A percentile compares a stretch with the other conserved stretches of the same genome.
phyloP scores from a whole-genome alignment of 1,140 invertebrate species.

The Temnothorax curvispinosus region DNA sequence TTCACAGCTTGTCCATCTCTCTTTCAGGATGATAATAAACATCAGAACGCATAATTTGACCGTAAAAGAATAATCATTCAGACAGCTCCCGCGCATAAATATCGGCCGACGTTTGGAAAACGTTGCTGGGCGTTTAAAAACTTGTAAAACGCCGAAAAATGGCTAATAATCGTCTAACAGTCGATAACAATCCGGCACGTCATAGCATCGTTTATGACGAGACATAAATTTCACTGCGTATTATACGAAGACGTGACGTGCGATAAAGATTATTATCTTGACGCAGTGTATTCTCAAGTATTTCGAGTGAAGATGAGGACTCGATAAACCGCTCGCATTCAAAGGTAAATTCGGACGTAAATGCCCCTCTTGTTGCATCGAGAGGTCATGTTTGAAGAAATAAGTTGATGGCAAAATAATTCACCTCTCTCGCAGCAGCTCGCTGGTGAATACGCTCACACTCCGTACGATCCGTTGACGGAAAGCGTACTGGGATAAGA shows the following conservation, averaged over 20 bases:
- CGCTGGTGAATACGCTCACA: constrained; percentile 14
- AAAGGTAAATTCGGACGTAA: constrained; percentile 28
- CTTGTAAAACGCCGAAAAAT: constrained; percentile 56
- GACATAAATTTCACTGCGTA: constrained; percentile 41
- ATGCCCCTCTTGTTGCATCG: constrained; percentile 31
- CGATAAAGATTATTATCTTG: constrained; percentile 40
- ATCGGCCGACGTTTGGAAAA: not conserved
- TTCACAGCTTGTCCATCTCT: constrained; percentile 53
- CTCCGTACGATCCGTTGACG: constrained; percentile 21
- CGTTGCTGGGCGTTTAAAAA: not conserved
- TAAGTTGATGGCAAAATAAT: constrained; percentile 59
- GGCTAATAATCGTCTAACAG: constrained; percentile 8
- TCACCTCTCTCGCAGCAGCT: constrained; percentile 2
- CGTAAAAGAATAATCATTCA: constrained; percentile 14
- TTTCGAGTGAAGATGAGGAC: constrained; percentile 8
- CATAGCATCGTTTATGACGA: constrained; percentile 34
- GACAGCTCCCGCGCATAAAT: constrained; percentile 42
- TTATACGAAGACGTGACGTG: constrained; percentile 13
- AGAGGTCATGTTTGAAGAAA: constrained; percentile 43
- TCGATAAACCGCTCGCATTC: constrained; percentile 24
- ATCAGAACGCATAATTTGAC: constrained; percentile 25
- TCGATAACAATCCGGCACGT: constrained; percentile 16
- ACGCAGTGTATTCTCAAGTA: constrained; percentile 28
- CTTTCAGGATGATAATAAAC: constrained; percentile 57
- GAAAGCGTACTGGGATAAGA: constrained; percentile 48